phyloP scores from a whole-genome alignment of 2,888 invertebrate genomes.

The Epistrophe grossulariae region DNA sequence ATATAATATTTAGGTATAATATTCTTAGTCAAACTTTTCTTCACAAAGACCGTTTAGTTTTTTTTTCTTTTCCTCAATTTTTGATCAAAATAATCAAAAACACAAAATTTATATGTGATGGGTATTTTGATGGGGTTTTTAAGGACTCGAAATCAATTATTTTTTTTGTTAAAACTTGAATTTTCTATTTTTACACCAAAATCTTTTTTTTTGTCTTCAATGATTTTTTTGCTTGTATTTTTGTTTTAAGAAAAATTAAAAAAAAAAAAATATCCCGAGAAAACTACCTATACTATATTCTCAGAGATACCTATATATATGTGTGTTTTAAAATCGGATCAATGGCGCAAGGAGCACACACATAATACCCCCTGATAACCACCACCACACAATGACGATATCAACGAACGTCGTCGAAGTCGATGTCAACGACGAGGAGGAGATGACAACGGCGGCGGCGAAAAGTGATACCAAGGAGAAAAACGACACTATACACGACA shows the following conservation, averaged over 20 bases:
- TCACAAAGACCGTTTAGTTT: neutral
- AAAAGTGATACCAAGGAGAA: slow-evolving; percentile 51
- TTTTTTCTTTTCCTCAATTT: neutral
- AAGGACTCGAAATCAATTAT: neutral
- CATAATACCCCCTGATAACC: slow-evolving; percentile 56
- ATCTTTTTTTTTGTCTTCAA: neutral
- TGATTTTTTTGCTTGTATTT: neutral
- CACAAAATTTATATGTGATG: neutral
- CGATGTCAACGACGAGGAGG: slow-evolving; percentile 7
- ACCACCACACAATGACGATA: slow-evolving; percentile 38
- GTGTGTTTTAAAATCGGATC: slow-evolving; percentile 62
- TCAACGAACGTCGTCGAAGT: neutral
- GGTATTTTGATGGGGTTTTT: neutral
- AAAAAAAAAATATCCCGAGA: neutral
- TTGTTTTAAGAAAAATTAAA: slow-evolving; percentile 7
- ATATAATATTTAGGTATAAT: neutral
- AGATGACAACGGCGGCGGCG: slow-evolving; percentile 33
- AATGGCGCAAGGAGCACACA: slow-evolving; percentile 59
- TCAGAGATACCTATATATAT: slow-evolving; percentile 40
- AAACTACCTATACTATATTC: slow-evolving; percentile 29
- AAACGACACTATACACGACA: no score
- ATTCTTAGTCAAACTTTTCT: slow-evolving; percentile 1
- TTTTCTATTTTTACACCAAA: neutral
- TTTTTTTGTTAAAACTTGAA: neutral
- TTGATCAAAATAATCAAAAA: neutral